phyloP scores from a whole-genome alignment of 2,888 invertebrate genomes.

The Andrena praecox region DNA sequence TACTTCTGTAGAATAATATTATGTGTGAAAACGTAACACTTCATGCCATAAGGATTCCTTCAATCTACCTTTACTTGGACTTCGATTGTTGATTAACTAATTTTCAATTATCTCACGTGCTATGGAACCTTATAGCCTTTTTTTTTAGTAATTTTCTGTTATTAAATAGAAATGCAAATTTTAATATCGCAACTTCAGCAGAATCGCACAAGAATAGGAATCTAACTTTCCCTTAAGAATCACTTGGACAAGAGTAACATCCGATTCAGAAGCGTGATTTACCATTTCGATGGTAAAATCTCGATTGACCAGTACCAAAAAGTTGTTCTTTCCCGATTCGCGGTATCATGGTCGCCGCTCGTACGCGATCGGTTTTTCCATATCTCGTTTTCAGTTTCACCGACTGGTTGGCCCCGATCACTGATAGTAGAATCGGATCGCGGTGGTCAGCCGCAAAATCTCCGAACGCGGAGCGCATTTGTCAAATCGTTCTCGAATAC shows the following conservation, averaged over 20 bases:
- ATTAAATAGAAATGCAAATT: too few species aligned
- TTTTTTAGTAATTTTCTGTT: too few species aligned
- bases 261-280: not conserved
- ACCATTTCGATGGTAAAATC: slow-evolving; percentile 6
- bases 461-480: not conserved
- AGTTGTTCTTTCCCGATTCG: slow-evolving; percentile 18
- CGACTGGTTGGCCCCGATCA: slow-evolving; percentile 21
- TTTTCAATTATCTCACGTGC: too few species aligned
- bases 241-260: not conserved
- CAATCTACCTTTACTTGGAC: too few species aligned
- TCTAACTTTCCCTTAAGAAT: not conserved
- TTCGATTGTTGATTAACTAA: too few species aligned
- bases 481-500: slow-evolving; percentile 29
- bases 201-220: too few species aligned
- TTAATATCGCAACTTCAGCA: too few species aligned
- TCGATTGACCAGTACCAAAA: slow-evolving; percentile 22
- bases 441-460: slow-evolving; percentile 36
- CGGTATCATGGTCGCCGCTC: not conserved
- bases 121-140: too few species aligned
- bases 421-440: slow-evolving; percentile 26
- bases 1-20: too few species aligned
- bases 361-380: slow-evolving; percentile 18
- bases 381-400: slow-evolving; percentile 32
- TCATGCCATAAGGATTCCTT: too few species aligned
- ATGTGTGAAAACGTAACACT: too few species aligned